Base-by-base conservation (phyloP, 2,797 vertebrate species). In the Sphenopsis melanotis region DNA sequence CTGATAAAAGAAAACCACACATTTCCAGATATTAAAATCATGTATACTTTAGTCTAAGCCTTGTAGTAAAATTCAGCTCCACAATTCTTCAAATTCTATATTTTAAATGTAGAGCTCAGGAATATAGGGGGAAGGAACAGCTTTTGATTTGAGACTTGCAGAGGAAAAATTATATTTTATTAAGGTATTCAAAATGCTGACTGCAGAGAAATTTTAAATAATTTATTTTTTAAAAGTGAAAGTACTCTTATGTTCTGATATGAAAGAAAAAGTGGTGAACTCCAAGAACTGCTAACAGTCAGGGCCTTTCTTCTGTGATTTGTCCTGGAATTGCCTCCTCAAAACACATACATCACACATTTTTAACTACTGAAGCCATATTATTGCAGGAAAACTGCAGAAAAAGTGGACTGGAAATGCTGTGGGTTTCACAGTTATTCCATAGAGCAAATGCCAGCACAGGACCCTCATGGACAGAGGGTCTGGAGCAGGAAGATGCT, bases 141-240 rank as follows among this genome's bases (percentile, higher is more conserved):
- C 53, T 89, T 94, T 89, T 95, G 84, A 92, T 95, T 88, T 80
- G 83, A 95, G 82, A 59, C 75, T 94, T 6, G 2, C 52, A 87
- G 64, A 95, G 72, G 70, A 70, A 93, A 91, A 93, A 93, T 27
- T 20, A 30, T 88, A 32, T 93, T 94, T 90, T 92, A 93, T 91
- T 74, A 83, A 87, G 64, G 72, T 89, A 86, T 80, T 81, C 37
- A 94, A 93, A 96, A 90, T 85, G 87, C 94, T 95, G 93, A 92
- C 86, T 84, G 79, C 44, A 64, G 50, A 90, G 47, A 81, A 91
- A 96, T 83, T 71, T 85, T 91, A 85, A 95, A 92, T 95, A 91
- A 92, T 91, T 92, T 78, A 83, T 88, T 83, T 90, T 66, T 34
- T 1, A 15, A 21, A 89, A 95, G 69, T 70, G 55, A 46, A 93